Evolutionary conservation across 2,888 invertebrate genomes (phyloP), one percentile per base, ranked within the genome.

Genomic region (Chromoteleia sp.): DNA sequence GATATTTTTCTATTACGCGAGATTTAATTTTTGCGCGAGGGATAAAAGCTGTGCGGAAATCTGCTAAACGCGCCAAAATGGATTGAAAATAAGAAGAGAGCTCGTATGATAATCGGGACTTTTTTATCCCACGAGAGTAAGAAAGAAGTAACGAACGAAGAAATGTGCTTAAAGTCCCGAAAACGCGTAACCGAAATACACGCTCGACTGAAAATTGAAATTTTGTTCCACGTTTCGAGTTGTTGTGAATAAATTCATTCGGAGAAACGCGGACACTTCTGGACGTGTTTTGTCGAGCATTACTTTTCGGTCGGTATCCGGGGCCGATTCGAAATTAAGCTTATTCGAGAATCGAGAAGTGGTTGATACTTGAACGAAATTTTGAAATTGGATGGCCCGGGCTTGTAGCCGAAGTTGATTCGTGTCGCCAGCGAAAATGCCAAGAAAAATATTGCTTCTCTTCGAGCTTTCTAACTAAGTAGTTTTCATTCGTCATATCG

Each of bases 61-160:
- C 52, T 50, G 39, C 41, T 68, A 56, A 68, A 33, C 30, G 25
- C 30, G 19, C 10, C 19, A 68, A 68, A 68, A 56, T 68, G 67
- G 33, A 68, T 68, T 68, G 67, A 19, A 68, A 68, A 33, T 33
- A 68, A 68, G 30, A 43, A 54, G 43, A 54, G 52, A 52, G 41
- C 65, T 29, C 29, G 39, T 52, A 67, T 52, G 65, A 52, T 52
- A 67, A 67, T 52, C 65, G 52, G 33, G 29, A n/a, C 67, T 17
- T 67, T 33, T 67, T 36, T 58, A 39, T 39, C 25, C 39, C 39
- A 0, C 8, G 15, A 8, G 10, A 43, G 8, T 5, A 4, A 30
- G 12, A 15, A 4, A 19, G 19, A 45, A 45, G 17, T 45, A 45
- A 7, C 39, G 8, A 17, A 19, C n/a, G n/a, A n/a, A n/a, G 58